Conservation (phyloP, 2,797 vertebrate species). For the Coracias cyanogaster region DNA sequence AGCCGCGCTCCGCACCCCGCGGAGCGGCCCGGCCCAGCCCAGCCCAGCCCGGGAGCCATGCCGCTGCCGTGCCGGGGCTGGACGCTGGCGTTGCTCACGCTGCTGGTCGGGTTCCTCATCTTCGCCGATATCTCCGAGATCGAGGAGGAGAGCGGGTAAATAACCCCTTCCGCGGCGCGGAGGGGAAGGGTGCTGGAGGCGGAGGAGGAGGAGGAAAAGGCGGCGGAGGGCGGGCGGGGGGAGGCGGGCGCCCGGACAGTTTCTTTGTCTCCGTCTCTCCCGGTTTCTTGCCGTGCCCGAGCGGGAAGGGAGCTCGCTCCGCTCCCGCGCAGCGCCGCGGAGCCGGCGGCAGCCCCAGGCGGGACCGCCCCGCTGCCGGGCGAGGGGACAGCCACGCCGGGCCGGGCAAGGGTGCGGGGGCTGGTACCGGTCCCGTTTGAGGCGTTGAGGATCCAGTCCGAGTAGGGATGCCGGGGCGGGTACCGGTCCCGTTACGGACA, state of each 20-base stretch:
- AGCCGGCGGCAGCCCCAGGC: background rate
- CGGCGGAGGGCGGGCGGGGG: background rate
- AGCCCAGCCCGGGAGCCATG: conserved; percentile 80
- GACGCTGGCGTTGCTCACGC: conserved; percentile 87
- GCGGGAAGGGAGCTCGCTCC: conserved; percentile 71
- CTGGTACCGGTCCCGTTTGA: background rate
- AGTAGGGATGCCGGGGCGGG: background rate
- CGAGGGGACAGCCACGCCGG: background rate
- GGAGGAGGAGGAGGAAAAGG: background rate
- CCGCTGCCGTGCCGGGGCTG: conserved; percentile 86
- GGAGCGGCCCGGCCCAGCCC: background rate
- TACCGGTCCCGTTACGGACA: background rate
- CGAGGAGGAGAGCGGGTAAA: conserved; percentile 88
- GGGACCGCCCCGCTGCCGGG: background rate
- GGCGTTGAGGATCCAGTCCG: background rate
- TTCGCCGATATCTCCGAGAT: conserved; percentile 92
- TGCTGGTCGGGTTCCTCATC: conserved; percentile 88
- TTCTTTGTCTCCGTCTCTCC: conserved; percentile 79
- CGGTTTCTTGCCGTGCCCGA: conserved; percentile 66
- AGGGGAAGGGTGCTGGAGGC: background rate
- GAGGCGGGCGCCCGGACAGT: conserved; percentile 62
- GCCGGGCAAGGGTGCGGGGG: background rate
- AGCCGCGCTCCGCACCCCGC: conserved; percentile 36
- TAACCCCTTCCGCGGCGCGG: background rate
- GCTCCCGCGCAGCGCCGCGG: conserved; percentile 25